phyloP scores from a whole-genome alignment of 2,113 vertebrate species.

The Odocoileus virginianus region DNA sequence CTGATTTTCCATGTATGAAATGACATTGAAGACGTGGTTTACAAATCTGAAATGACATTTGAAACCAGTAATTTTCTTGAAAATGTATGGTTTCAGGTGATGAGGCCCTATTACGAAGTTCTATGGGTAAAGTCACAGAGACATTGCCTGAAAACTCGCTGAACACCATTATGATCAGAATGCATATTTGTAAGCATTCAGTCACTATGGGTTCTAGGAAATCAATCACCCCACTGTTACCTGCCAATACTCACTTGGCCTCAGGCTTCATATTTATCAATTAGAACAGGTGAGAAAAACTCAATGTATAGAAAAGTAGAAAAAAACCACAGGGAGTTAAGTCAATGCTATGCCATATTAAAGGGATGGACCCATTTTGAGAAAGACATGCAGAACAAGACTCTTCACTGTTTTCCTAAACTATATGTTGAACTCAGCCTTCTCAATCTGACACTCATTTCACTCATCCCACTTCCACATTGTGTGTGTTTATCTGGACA shows the following conservation, averaged over 20 bases:
- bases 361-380: not conserved
- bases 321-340: not conserved
- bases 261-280: not conserved
- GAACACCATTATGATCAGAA: not conserved
- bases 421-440: not conserved
- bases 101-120: constrained; percentile 8
- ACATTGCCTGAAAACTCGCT: not conserved
- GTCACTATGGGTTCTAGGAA: not conserved
- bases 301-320: not conserved
- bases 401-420: not conserved
- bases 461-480: not conserved
- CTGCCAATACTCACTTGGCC: not conserved
- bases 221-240: not conserved
- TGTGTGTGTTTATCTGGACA: not conserved
- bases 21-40: constrained; percentile 27
- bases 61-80: constrained; percentile 47
- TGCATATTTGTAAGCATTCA: not conserved
- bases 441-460: not conserved
- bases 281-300: not conserved
- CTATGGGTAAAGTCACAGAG: constrained; percentile 18
- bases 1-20: constrained; percentile 64
- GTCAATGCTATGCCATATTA: not conserved
- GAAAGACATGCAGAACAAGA: not conserved
- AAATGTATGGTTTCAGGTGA: constrained; percentile 45
- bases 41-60: constrained; percentile 53